phyloP scores from a whole-genome alignment of 2,888 invertebrate species.

The Auanema freiburgensis region DNA sequence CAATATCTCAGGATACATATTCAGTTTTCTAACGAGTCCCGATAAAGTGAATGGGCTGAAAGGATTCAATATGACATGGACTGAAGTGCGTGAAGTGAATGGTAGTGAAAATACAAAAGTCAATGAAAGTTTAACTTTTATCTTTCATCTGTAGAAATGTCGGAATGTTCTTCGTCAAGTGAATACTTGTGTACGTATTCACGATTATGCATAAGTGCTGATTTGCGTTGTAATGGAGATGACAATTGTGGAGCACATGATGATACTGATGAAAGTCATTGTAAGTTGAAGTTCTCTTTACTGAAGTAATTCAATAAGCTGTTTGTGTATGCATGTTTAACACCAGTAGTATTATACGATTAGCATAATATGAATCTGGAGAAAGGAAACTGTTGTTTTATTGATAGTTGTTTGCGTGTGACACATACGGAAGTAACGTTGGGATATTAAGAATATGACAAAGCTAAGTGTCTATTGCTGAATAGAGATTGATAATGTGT shows the following conservation, averaged over 20 bases:
- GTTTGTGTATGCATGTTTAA: slow-evolving; percentile 3
- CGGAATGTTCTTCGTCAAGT: slow-evolving; percentile 67
- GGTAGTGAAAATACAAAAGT: slow-evolving; percentile 25
- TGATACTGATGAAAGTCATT: slow-evolving; percentile 74
- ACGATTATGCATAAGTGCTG: slow-evolving; percentile 79
- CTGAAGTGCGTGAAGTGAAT: slow-evolving; percentile 53
- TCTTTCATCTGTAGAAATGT: slow-evolving; percentile 36
- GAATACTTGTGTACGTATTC: slow-evolving; percentile 75
- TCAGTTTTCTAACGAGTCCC: slow-evolving; percentile 61
- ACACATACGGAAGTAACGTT: no score
- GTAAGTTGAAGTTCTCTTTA: slow-evolving; percentile 30
- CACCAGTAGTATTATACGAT: no score
- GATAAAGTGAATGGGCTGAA: slow-evolving; percentile 62
- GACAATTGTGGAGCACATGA: slow-evolving; percentile 80
- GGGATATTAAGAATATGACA: no score
- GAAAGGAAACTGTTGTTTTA: no score
- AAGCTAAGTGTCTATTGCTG: no score
- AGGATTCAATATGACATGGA: slow-evolving; percentile 64
- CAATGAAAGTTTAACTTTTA: not conserved
- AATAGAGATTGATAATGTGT: no score
- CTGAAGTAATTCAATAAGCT: not conserved
- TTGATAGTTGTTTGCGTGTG: no score
- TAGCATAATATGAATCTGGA: no score
- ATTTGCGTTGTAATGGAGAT: slow-evolving; percentile 68
- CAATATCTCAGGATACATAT: slow-evolving; percentile 5